Evolutionary conservation across 2,888 invertebrate genomes (phyloP).

Genomic region (Ctenicera cuprea): DNA sequence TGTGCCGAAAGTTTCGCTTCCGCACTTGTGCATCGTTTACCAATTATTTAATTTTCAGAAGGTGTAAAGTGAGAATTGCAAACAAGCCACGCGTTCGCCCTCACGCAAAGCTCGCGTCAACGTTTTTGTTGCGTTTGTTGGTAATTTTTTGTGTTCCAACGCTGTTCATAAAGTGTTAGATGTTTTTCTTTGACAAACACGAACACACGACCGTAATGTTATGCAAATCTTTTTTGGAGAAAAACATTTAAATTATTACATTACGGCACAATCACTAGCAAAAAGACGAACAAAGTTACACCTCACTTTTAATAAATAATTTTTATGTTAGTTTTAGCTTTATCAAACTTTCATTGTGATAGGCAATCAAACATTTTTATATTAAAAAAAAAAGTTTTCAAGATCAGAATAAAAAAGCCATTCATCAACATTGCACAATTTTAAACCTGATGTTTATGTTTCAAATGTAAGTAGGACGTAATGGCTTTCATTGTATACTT

Average conservation of each 20-base stretch:
- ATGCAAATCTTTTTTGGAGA: conserved; percentile 32
- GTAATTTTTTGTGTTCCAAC: conserved; percentile 24
- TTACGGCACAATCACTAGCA: too few species aligned
- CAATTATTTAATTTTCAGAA: conserved; percentile 27
- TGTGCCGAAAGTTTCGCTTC: neutral
- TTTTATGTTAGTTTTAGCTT: too few species aligned
- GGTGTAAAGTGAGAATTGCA: conserved; percentile 28
- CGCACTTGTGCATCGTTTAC: conserved; percentile 22
- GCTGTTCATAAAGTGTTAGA: conserved; percentile 40
- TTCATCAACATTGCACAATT: too few species aligned
- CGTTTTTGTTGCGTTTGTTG: conserved; percentile 25
- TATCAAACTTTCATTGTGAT: too few species aligned
- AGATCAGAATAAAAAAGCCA: too few species aligned
- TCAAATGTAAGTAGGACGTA: too few species aligned
- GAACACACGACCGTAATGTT: conserved; percentile 38
- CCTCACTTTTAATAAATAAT: too few species aligned
- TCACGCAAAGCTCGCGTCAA: conserved; percentile 28
- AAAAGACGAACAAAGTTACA: too few species aligned
- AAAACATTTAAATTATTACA: conserved; percentile 31
- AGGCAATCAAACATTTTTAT: too few species aligned
- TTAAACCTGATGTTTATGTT: too few species aligned
- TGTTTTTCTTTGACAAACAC: conserved; percentile 45
- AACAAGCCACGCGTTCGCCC: conserved; percentile 19
- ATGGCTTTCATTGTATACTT: too few species aligned
- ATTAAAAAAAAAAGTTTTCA: too few species aligned